Base-by-base conservation (phyloP, 1,140 invertebrate genomes). In the Drosophila obscura region DNA sequence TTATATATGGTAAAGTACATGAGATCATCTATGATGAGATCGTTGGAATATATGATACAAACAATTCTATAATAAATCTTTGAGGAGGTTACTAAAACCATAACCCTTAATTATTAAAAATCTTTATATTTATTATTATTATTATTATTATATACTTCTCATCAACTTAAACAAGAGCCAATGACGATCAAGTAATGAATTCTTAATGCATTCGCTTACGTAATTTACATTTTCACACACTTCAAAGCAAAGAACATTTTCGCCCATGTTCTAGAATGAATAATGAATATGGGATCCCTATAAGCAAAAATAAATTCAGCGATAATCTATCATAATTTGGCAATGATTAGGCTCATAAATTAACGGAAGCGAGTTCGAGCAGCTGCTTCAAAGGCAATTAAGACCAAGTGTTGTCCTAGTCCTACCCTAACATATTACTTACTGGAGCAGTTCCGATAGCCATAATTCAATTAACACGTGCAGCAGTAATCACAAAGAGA, bases 381-480 rank as follows among this genome's bases (percentile, higher is more conserved):
- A 74, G 43, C 43, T 74, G 48, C 41, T 44, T 48, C 35, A 48
- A 19, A 55, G 50, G 56, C 73, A 67, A 76, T 76, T 76, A 76
- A 75, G 11, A 52, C 44, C 73, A 76, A 67, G 50, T 88, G 76
- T 56, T 71, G 63, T 49, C 24, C 31, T 64, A 26, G 45, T 15
- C 22, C 24, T 53, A 26, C 28, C 13, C 22, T 26, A 31, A 28
- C 26, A 7, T 51, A 50, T 35, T 24, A 24, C 24, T 49, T 50
- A 69, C 35, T 58, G 44, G 65, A 68, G 35, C 50, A 49, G 31
- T 57, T 69, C 11, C 65, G 9, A 59, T 60, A 43, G 48, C 65
- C 48, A 63, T 88, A 85, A 77, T 63, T 79, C 76, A 64, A 56
- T 73, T 57, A 80, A 63, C 80, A 84, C 72, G 62, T 84, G 74